Evolutionary conservation across 2,888 invertebrate genomes (phyloP), one percentile per base, ranked within the genome.

Genomic region (Pristionchus maxplancki): DNA sequence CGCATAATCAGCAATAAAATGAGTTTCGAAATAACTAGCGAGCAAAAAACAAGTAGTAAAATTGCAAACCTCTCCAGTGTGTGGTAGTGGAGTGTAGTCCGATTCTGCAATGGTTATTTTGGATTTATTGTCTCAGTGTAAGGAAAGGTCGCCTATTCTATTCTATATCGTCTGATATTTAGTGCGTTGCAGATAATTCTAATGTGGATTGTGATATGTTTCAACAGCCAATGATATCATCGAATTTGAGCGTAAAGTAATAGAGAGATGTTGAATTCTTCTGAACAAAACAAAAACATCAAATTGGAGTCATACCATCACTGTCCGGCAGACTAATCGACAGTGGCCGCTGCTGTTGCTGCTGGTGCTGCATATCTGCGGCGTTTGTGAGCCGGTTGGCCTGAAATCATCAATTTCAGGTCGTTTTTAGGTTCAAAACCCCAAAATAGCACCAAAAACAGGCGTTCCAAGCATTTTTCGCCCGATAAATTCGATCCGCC

Each of bases 331-430:
- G 28, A 78, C 78, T 78, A 28, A 78, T 71, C 37, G 71, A 37
- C 13, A 37, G 81, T 0, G 81, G 50, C n/a, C 24, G 53, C 53
- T 50, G 82, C 50, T 15, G 53, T 20, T 50, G 82, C 50, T 37
- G 44, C 28, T 44, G 40, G 31, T 64, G 62, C 31, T 85, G 85
- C 85, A 85, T 37, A 11, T 85, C 85, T 6, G 64, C 85, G 13
- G 40, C 31, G 3, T 85, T 53, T 6, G 31, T 31, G 37, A 85
- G 40, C 11, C 85, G 62, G 28, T 85, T 85, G 17, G 85, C 85
- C 85, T 85, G 62, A n/a, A 84, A 44, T 44, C 44, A 84, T 24
- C 11, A 9, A 4, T 31, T 64, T 64, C 62, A 62, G 62, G 13
- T 31, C 44, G 8, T 44, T 44, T 44, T 44, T 44, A 44, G 44